Evolutionary conservation across 2,113 vertebrate species (phyloP).

Genomic region (Jaculus jaculus): DNA sequence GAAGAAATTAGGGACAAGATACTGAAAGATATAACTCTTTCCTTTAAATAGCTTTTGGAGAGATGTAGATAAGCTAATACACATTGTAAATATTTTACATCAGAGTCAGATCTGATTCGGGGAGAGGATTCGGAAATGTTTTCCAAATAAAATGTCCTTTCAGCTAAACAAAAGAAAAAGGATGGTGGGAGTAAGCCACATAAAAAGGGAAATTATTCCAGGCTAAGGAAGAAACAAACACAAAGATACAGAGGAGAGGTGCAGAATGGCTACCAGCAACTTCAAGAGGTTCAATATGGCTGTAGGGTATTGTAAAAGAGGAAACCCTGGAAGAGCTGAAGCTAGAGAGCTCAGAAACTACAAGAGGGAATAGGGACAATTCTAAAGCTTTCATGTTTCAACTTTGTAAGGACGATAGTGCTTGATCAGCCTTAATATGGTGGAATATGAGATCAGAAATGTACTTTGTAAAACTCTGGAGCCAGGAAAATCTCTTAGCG

Average conservation of each 20-base stretch:
- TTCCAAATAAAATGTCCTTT: slow-evolving; percentile 19
- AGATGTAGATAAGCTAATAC: background rate
- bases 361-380: background rate
- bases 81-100: background rate
- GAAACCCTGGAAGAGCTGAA: background rate
- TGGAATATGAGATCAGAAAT: background rate
- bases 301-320: background rate
- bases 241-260: background rate
- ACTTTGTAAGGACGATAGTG: background rate
- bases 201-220: slow-evolving; percentile 11
- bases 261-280: background rate
- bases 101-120: background rate
- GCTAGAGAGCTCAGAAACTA: background rate
- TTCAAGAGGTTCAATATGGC: background rate
- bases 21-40: background rate
- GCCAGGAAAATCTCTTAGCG: background rate
- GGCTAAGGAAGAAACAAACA: background rate
- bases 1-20: background rate
- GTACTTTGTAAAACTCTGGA: background rate
- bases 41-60: background rate
- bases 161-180: background rate
- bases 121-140: background rate
- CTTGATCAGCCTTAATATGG: background rate
- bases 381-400: background rate
- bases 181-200: background rate